phyloP scores from a whole-genome alignment of 2,888 invertebrate genomes.

The Lissocephala sabroskyi region DNA sequence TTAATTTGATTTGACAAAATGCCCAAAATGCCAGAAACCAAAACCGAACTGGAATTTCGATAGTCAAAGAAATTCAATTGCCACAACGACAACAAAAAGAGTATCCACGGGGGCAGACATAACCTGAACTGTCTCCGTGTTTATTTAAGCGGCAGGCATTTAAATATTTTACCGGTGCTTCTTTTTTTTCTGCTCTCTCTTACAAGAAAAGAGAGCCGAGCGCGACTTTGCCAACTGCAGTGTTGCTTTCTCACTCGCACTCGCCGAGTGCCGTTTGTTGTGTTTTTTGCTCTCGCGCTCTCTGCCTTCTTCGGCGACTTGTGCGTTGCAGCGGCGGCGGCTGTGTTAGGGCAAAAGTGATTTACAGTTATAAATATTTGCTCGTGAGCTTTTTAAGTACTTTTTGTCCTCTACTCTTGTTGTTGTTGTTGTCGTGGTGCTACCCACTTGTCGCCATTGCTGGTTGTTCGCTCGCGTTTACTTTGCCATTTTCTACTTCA shows the following conservation, averaged over 20 bases:
- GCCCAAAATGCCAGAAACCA: no score
- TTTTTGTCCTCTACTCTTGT: slow-evolving; percentile 35
- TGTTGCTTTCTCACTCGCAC: slow-evolving; percentile 9
- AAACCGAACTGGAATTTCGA: no score
- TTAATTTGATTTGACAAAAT: no score
- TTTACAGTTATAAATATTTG: slow-evolving; percentile 65
- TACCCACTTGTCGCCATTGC: slow-evolving; percentile 35
- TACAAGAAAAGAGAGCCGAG: neutral
- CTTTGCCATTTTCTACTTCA: slow-evolving; percentile 7
- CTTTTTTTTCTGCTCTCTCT: slow-evolving; percentile 16
- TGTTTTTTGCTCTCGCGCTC: neutral
- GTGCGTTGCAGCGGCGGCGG: slow-evolving; percentile 9
- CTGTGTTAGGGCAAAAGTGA: slow-evolving; percentile 57
- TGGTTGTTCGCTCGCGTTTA: slow-evolving; percentile 25
- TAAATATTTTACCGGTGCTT: slow-evolving; percentile 49
- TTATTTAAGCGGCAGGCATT: slow-evolving; percentile 35
- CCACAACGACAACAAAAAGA: no score
- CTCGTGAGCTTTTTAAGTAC: slow-evolving; percentile 60
- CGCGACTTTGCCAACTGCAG: slow-evolving; percentile 1
- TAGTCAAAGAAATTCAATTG: no score
- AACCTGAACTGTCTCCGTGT: slow-evolving; percentile 39
- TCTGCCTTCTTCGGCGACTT: slow-evolving; percentile 6
- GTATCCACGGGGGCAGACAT: no score
- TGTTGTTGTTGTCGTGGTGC: slow-evolving; percentile 5
- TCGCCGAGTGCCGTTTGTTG: slow-evolving; percentile 2